Conservation (phyloP, 2,113 vertebrate genomes). For the Sturnus vulgaris region DNA sequence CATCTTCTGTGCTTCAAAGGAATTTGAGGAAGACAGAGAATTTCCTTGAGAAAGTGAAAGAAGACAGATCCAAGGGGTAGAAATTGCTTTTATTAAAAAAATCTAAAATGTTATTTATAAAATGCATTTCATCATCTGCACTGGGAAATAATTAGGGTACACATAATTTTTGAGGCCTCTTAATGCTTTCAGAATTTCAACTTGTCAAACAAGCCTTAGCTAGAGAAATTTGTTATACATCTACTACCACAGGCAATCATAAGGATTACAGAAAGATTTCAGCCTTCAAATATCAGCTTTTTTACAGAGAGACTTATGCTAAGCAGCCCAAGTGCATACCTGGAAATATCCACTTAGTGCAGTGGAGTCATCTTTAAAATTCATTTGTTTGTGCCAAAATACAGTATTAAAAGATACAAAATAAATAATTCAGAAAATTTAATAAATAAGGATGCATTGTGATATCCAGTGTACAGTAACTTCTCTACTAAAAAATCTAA, state of each 20-base stretch:
- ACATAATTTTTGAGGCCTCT: neutral
- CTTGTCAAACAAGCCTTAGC: neutral
- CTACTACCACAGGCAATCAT: neutral
- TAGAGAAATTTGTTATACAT: neutral
- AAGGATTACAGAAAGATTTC: neutral
- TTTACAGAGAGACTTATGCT: neutral
- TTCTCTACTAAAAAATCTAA: neutral
- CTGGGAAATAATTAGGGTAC: neutral
- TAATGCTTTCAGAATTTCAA: neutral
- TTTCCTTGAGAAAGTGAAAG: neutral
- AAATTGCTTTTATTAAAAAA: constrained; percentile 51
- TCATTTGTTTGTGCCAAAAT: constrained; percentile 22
- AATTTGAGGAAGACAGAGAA: neutral
- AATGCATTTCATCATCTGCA: neutral
- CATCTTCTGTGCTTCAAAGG: neutral
- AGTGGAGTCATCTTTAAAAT: neutral
- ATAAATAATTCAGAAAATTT: constrained; percentile 61
- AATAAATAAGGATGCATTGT: constrained; percentile 46
- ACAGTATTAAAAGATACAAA: constrained; percentile 53
- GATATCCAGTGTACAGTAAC: constrained; percentile 7
- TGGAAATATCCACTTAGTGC: neutral
- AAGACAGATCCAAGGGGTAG: neutral
- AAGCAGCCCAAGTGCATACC: neutral
- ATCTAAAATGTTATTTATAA: constrained; percentile 45
- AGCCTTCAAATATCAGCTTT: neutral